Percentiles rank a stretch among this genome's conserved stretches.
Conservation (phyloP, 2,888 invertebrate genomes). For the Siphonodentalium dalli region DNA sequence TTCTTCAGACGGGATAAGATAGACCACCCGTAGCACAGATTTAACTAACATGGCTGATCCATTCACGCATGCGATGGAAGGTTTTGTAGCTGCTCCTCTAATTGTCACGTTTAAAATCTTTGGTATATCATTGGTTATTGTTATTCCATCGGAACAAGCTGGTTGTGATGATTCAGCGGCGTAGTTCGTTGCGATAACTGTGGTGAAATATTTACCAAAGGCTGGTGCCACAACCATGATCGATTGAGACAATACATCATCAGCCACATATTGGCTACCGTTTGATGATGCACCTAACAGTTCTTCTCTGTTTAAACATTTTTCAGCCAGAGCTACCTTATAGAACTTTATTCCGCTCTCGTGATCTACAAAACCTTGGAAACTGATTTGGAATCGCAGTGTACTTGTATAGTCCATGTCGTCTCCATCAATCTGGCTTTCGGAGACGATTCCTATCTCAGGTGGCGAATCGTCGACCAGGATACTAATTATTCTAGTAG, state of each 20-base stretch:
- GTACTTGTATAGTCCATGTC: slow-evolving; percentile 40
- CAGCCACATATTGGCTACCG: too few species aligned
- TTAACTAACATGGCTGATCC: slow-evolving; percentile 20
- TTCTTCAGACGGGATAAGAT: too few species aligned
- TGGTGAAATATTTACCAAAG: slow-evolving; percentile 28
- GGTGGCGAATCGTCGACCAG: slow-evolving; percentile 36
- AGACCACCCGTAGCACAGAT: too few species aligned
- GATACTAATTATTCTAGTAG: slow-evolving; percentile 29
- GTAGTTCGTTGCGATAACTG: slow-evolving; percentile 40
- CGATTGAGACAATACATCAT: background rate
- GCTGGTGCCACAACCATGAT: background rate
- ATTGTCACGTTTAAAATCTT: slow-evolving; percentile 23
- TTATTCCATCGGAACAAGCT: slow-evolving; percentile 45
- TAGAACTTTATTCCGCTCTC: slow-evolving; percentile 39
- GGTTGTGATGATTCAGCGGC: slow-evolving; percentile 39
- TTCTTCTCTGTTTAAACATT: slow-evolving; percentile 21
- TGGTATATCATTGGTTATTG: slow-evolving; percentile 31
- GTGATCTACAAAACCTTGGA: slow-evolving; percentile 42
- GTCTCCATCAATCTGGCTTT: slow-evolving; percentile 17
- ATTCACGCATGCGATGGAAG: slow-evolving; percentile 24
- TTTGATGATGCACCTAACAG: too few species aligned
- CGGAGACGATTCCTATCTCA: slow-evolving; percentile 27
- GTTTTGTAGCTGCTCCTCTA: slow-evolving; percentile 16
- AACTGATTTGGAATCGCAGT: slow-evolving; percentile 19
- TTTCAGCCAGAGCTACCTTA: slow-evolving; percentile 24